phyloP scores from a whole-genome alignment of 2,113 vertebrate genomes.

The Balaeniceps rex region DNA sequence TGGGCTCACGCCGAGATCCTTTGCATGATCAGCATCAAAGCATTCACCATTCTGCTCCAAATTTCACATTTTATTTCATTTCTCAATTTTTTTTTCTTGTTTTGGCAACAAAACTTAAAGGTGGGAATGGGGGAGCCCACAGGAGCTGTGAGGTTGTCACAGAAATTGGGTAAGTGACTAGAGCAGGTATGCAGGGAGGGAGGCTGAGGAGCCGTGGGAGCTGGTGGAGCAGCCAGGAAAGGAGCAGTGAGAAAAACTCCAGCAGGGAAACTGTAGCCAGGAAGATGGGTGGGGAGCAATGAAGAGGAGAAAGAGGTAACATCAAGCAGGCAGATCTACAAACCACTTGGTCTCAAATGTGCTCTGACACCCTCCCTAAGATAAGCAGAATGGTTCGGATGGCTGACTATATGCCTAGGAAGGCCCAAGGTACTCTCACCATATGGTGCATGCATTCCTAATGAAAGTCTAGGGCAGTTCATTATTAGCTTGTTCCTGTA shows the following conservation, averaged over 20 bases:
- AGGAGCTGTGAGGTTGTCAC: background rate
- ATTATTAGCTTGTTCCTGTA: background rate
- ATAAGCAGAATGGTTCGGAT: background rate
- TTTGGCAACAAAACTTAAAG: background rate
- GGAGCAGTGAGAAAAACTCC: background rate
- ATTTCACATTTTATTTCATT: background rate
- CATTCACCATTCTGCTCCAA: fast-evolving
- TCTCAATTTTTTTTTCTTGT: background rate
- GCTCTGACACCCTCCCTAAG: background rate
- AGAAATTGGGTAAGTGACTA: background rate
- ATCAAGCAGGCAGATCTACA: background rate
- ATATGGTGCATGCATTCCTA: fast-evolving
- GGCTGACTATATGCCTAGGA: background rate
- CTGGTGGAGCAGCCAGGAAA: fast-evolving
- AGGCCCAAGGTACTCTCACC: background rate
- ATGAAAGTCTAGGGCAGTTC: background rate
- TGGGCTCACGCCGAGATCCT: background rate
- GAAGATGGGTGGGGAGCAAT: background rate
- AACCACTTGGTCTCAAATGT: background rate
- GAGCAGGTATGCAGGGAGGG: fast-evolving
- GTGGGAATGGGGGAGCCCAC: background rate
- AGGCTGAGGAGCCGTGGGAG: background rate
- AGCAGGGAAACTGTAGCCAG: background rate
- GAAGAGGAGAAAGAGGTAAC: background rate
- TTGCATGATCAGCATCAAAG: background rate